Evolutionary conservation across 2,888 invertebrate genomes (phyloP).

Genomic region (Drosophila anomalipes): DNA sequence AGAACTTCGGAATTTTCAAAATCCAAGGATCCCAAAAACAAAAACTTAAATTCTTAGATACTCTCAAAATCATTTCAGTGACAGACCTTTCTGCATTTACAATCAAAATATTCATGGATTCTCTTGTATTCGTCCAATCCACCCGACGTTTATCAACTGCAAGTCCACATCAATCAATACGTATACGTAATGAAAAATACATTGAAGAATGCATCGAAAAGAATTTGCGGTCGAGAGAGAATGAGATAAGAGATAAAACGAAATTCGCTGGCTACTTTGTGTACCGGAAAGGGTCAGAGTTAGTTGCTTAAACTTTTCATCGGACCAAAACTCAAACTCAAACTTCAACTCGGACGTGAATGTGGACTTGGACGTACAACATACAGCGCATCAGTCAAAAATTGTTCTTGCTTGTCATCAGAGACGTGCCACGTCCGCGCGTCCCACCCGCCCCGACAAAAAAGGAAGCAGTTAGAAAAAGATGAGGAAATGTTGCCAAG

Average conservation of each 20-base stretch:
- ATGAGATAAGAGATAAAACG: slow-evolving; percentile 11
- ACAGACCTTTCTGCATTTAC: neutral
- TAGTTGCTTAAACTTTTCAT: slow-evolving; percentile 62
- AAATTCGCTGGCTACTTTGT: slow-evolving; percentile 36
- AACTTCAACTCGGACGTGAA: slow-evolving; percentile 41
- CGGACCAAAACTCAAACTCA: slow-evolving; percentile 34
- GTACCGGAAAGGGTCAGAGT: slow-evolving; percentile 41
- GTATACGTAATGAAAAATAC: slow-evolving; percentile 71
- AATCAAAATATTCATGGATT: slow-evolving; percentile 12
- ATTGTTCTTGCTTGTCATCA: slow-evolving; percentile 78
- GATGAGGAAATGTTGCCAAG: slow-evolving; percentile 54
- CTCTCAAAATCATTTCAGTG: neutral
- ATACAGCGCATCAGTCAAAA: slow-evolving; percentile 79
- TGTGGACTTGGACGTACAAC: slow-evolving; percentile 51
- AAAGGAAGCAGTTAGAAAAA: slow-evolving; percentile 35
- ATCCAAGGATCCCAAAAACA: neutral
- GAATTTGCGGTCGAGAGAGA: neutral
- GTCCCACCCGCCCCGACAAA: neutral
- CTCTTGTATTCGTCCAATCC: neutral
- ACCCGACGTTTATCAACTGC: slow-evolving; percentile 23
- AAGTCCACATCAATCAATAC: slow-evolving; percentile 70
- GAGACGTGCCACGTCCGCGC: slow-evolving; percentile 69
- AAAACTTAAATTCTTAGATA: neutral
- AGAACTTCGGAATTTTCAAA: neutral
- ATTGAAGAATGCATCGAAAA: slow-evolving; percentile 46